Base-by-base conservation (phyloP, 2,113 vertebrate species). In the Syngnathus floridae region DNA sequence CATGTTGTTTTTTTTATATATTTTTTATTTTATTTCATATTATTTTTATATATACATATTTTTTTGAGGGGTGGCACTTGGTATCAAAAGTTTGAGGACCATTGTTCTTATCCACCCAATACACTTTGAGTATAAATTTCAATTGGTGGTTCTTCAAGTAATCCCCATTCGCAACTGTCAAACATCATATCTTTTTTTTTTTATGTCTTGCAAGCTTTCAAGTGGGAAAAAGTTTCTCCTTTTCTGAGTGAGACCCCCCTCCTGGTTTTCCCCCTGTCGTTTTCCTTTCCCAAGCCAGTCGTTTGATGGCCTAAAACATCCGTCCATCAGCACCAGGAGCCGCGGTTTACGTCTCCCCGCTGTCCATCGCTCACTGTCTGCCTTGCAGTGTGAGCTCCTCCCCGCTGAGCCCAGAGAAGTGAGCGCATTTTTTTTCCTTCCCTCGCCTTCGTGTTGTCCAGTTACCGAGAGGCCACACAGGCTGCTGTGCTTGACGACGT, bases 251-350 rank as follows among this genome's bases (percentile, higher is more conserved):
- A 35, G 65, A 64, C 81, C 80, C 78, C 80, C 80, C 84, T 74
- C 70, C 78, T 58, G 74, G n/a, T 80, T 78, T 72, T 74, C 76
- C 77, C 80, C 79, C 84, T 84, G 86, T 83, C 81, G 69, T 84
- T 82, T 87, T 71, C 79, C 71, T 65, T 81, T 77, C 83, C 79
- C 85, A 79, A 76, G 78, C 82, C 80, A 74, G 64, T 74, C 80
- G 67, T 88, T 87, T 90, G 85, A 91, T 90, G 81, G 79, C 74
- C 73, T 83, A 75, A 82, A 88, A 86, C 87, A 90, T 84, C 84
- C 75, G 80, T 84, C 83, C 80, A 76, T 88, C 86, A 83, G 67
- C 62, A 72, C 56, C 76, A 79, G 52, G 72, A 82, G 77, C 78
- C 83, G 81, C 4, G 78, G 70, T 78, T 83, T 80, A 62, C 70